Base-by-base conservation (phyloP, 2,888 invertebrate genomes). In the Cetonia aurata region DNA sequence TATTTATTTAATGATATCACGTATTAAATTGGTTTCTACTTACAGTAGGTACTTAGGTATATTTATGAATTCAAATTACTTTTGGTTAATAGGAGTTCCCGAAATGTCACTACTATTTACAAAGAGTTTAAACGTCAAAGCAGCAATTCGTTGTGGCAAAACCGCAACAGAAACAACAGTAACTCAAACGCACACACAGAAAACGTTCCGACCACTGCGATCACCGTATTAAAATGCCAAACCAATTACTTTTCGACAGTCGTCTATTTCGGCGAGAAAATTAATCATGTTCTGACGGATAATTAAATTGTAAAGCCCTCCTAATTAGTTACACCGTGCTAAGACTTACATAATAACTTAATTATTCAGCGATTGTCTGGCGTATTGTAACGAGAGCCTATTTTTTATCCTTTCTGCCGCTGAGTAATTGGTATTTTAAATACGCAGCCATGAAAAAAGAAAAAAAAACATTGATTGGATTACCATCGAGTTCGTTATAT, bases 281-380 rank as follows among this genome's bases (percentile, higher is more conserved):
- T 76, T 74, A 77, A 77, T 77, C 75, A 76, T 73, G 72, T 70
- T 71, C 72, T 77, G 76, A 76, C 77, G 74, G 74, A 72, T 74
- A 77, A 77, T 76, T 76, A 77, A 77, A 75, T 75, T 75, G 73
- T 75, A 76, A 77, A 75, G 69, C 71, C 73, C 74, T 72, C 73
- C 75, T 72, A 73, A 75, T 76, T 75, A 75, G 73, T 72, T 62
- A 67, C 46, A 48, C 48, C 60, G 72, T 67, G 70, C 56, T 74
- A 67, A 72, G 67, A 67, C 67, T 70, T 70, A 70, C 70, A 66
- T 65, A 70, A 65, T 62, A 48, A 53, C 44, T 53, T 70, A 66
- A 70, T 70, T 70, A 70, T 65, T 70, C 66, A 65, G 15, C 55
- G 70, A 70, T 70, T 70, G 70, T 53, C 66, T 53, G 56, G 52